Evolutionary conservation across 2,113 vertebrate genomes (phyloP), one percentile per base, ranked within the genome.

Genomic region (Cheirogaleus medius): DNA sequence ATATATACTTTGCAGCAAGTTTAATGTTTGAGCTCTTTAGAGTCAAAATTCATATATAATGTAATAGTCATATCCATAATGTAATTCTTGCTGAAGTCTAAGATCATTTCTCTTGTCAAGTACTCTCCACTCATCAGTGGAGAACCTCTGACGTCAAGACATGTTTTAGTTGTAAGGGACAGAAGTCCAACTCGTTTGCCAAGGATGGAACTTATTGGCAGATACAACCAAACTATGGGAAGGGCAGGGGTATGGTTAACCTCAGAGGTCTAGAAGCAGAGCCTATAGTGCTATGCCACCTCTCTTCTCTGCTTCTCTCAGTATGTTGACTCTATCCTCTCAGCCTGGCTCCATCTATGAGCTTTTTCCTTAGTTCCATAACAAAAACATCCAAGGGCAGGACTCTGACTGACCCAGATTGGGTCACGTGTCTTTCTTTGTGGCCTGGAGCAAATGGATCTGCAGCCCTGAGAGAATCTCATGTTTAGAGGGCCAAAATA

Each of bases 201-300:
- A 71, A 88, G 10, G 44, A 52, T 20, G 49, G 49, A 21, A 21
- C 21, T 73, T 63, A 37, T 32, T 93, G 68, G n/a, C 73, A 87
- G 87, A 90, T 4, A 39, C 25, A 52, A 52, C 8, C n/a, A 49
- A 37, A 18, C 14, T 58, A 8, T 90, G 63, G 47, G 56, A 56
- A 56, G 25, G 56, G 42, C 27, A 56, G 77, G 56, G 6, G 1
- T 29, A 0, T 39, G 64, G 39, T n/a, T 69, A 21, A 69, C 10
- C 10, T 44, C n/a, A 42, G 27, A 63, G 37, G 8, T 20, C 37
- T 52, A 42, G 18, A 44, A 42, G 3, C 49, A 68, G 85, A 74
- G 49, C n/a, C 14, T 34, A 0, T 4, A 11, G 32, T n/a, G 23
- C 37, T 10, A 0, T 3, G 1, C 3, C 6, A 0, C 25, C 11